Conservation (phyloP, 1,140 invertebrate genomes). For the Proales similis region DNA sequence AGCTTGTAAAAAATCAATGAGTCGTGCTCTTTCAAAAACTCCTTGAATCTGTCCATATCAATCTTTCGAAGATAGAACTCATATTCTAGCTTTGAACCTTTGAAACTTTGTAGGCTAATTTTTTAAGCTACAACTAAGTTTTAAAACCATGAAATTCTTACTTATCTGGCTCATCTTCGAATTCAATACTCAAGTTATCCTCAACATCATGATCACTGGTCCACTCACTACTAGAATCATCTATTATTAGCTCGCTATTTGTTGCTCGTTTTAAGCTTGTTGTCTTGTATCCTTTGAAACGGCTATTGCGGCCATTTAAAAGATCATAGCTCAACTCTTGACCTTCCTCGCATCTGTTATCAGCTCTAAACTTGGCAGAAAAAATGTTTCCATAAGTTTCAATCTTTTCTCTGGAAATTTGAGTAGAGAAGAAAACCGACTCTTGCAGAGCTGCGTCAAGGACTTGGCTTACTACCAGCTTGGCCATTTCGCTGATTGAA, state of each 20-base stretch:
- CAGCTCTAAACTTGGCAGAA: no score
- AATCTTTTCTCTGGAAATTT: no score
- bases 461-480: conserved; percentile 10
- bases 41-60: conserved; percentile 32
- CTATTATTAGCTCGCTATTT: no score
- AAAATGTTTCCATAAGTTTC: no score
- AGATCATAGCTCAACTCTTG: no score
- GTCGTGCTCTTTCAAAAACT: conserved; percentile 31
- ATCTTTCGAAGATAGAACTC: conserved; percentile 20
- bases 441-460: conserved; percentile 16
- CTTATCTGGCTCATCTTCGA: conserved; percentile 33
- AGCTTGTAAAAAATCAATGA: conserved; percentile 20
- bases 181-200: conserved; percentile 10
- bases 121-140: not conserved
- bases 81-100: conserved; percentile 19
- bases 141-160: not conserved
- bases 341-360: no score
- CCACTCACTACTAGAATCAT: no score
- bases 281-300: no score
- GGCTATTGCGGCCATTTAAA: no score
- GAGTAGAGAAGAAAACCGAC: no score
- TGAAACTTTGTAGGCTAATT: not conserved
- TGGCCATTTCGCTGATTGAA: conserved; percentile 32
- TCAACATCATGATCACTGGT: not conserved
- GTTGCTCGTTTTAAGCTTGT: no score